Base-by-base conservation (phyloP, 1,140 invertebrate genomes). In the Druon quercuslanigerum region DNA sequence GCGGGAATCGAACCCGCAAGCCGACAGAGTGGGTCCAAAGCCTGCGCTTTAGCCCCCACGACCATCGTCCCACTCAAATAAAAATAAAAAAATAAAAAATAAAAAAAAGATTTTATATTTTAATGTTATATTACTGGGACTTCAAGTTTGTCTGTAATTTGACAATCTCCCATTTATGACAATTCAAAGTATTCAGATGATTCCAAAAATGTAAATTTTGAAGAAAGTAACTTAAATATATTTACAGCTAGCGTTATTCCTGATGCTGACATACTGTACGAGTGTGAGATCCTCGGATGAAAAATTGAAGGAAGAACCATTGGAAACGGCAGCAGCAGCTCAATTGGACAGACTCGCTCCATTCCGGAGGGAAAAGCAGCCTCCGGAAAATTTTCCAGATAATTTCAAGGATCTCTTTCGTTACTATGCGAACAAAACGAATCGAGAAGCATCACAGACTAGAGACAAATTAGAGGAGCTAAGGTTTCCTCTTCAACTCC, bases 291-390 rank as follows among this genome's bases (percentile, higher is more conserved):
- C 51, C 52, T 83, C 79, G 79, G 76, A 72, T 57, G 60, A 82
- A 60, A 79, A 77, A 16, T 72, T 72, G 13, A 79, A 85, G 74
- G 80, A 85, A 50, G 77, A 81, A 40, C 66, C 88, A 12, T 56
- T 75, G 6, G 83, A 79, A 20, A 84, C 82, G 13, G 89, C 89
- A 4, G 89, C 89, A 6, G 88, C 88, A 3, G 84, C 84, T 5
- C 90, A 91, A 72, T 80, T 91, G 60, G 85, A 90, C 7, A 87
- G 89, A 72, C 79, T 91, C n/a, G 78, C 84, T 4, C 74, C 82
- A 3, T 91, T 89, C 74, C 82, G 87, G n/a, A 85, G 83, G 57
- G 70, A 73, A 6, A 79, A 75, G 19, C 52, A 66, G 40, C 5
- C 46, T 40, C 5, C 60, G 14, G 13, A 14, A 6, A 66, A 66